A percentile compares a stretch with the other conserved stretches of the same genome.
Evolutionary conservation across 2,888 invertebrate genomes (phyloP).

Genomic region (Drosophila neonasuta): DNA sequence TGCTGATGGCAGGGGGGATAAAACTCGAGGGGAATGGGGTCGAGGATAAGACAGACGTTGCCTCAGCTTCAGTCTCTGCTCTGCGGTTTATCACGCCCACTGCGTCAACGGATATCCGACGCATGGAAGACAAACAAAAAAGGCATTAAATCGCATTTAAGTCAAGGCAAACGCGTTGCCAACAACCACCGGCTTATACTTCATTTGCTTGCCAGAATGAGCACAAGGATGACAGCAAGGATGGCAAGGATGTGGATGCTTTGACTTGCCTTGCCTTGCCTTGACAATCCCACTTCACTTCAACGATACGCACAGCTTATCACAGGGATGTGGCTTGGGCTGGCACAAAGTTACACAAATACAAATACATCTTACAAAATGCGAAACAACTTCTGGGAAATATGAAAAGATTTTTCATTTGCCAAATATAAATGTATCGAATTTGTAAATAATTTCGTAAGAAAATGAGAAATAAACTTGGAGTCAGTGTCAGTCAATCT

Average conservation of each 20-base stretch:
- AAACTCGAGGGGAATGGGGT: conserved; percentile 19
- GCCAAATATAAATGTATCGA: background rate
- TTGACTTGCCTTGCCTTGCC: conserved; percentile 7
- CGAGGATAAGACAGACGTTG: conserved; percentile 31
- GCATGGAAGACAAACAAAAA: conserved; percentile 79
- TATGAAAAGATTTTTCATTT: background rate
- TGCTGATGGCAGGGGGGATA: conserved; percentile 14
- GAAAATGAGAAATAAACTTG: background rate
- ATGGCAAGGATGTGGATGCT: conserved; percentile 24
- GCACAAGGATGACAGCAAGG: conserved; percentile 35
- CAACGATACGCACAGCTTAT: conserved; percentile 47
- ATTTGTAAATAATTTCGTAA: background rate
- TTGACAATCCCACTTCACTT: conserved; percentile 34
- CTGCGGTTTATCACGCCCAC: conserved; percentile 74
- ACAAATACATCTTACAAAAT: conserved; percentile 12
- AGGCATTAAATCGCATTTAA: conserved; percentile 80
- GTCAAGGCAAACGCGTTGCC: conserved; percentile 58
- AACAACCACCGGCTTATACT: conserved; percentile 48
- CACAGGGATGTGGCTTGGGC: conserved; percentile 12
- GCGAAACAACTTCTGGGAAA: conserved; percentile 4
- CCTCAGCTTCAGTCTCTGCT: conserved; percentile 18
- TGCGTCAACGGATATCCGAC: conserved; percentile 74
- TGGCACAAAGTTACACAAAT: conserved; percentile 8
- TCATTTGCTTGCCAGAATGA: conserved; percentile 43
- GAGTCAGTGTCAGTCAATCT: background rate